Conservation (phyloP, 2,113 vertebrate species). For the Ardeotis arabs region DNA sequence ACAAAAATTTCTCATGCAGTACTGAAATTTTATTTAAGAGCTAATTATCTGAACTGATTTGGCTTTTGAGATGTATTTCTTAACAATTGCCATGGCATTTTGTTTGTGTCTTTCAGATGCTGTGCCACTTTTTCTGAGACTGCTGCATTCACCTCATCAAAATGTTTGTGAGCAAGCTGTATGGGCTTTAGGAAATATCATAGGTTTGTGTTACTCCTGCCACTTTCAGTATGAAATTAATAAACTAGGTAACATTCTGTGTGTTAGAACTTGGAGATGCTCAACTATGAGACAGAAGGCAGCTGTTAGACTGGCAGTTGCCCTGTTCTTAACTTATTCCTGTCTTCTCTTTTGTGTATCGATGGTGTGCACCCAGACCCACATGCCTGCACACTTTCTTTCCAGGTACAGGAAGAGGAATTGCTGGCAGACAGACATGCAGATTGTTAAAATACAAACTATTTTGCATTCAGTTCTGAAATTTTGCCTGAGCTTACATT, state of each 20-base stretch:
- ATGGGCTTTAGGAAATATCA: conserved; percentile 98
- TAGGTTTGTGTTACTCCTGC: conserved; percentile 81
- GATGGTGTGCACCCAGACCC: background rate
- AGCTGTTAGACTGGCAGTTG: background rate
- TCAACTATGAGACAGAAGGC: background rate
- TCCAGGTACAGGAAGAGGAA: background rate
- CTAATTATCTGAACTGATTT: background rate
- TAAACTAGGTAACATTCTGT: background rate
- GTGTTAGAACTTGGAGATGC: background rate
- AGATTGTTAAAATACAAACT: background rate
- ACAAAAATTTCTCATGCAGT: background rate
- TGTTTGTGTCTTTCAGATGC: conserved; percentile 81
- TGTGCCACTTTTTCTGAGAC: conserved; percentile 93
- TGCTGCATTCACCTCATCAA: conserved; percentile 94
- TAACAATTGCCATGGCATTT: background rate
- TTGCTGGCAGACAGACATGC: background rate
- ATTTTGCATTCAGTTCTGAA: background rate
- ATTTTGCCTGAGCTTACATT: background rate
- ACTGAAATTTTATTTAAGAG: background rate
- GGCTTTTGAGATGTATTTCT: background rate
- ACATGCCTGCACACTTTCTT: background rate
- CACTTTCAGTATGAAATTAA: background rate
- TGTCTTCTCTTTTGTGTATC: background rate
- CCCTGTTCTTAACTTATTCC: background rate
- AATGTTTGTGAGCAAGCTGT: conserved; percentile 98